Percentiles rank a stretch among this genome's conserved stretches.
Evolutionary conservation across 2,113 vertebrate species (phyloP).

Genomic region (Glareola pratincola): DNA sequence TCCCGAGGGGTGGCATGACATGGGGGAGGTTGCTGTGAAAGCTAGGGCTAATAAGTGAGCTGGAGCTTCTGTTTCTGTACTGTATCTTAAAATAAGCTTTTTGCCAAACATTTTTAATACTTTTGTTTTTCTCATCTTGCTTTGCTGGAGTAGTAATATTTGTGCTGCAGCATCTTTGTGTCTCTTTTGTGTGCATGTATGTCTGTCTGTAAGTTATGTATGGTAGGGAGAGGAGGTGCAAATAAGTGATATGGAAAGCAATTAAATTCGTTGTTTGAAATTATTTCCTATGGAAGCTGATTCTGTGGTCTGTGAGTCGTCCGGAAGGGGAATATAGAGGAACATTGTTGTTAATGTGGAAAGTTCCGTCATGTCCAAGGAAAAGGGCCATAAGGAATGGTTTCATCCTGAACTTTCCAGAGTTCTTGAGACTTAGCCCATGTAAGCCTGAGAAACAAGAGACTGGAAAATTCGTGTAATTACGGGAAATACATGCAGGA

Average conservation of each 20-base stretch:
- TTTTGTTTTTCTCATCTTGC: not conserved
- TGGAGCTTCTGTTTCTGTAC: not conserved
- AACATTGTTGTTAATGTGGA: not conserved
- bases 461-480: not conserved
- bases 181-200: not conserved
- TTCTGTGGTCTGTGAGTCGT: not conserved
- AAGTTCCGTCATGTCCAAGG: not conserved
- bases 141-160: not conserved
- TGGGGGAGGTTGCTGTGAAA: not conserved
- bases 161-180: not conserved
- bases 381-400: not conserved
- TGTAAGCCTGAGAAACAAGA: not conserved
- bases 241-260: not conserved
- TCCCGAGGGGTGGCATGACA: not conserved
- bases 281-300: not conserved
- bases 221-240: not conserved
- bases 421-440: not conserved
- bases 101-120: not conserved
- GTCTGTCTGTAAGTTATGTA: not conserved
- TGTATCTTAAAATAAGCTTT: not conserved
- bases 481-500: not conserved
- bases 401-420: not conserved
- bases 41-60: not conserved
- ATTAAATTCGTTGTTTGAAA: not conserved
- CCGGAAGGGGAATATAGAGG: not conserved